These are phyloP conservation scores for Guaruba guarouba DNA, from an alignment of 2,113 vertebrate species.

Conservation along the genomic window DNA sequence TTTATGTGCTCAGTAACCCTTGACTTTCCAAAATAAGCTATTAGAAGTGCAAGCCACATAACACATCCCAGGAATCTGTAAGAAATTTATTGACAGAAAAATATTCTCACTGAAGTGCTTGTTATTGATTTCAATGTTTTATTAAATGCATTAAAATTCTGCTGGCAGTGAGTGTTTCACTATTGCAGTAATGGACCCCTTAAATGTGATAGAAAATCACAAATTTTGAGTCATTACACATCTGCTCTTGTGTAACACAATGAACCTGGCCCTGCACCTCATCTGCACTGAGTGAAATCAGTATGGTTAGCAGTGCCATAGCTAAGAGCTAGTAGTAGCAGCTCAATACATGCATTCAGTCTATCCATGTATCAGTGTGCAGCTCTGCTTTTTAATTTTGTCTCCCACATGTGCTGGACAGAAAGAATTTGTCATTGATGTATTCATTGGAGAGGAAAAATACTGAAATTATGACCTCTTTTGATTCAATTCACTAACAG, in stretches of 20 bases:
- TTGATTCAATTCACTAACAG: slow-evolving; percentile 52
- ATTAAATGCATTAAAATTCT: slow-evolving; percentile 13
- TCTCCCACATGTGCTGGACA: background rate
- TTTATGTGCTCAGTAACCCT: background rate
- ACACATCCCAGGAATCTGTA: background rate
- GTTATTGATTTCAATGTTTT: slow-evolving; percentile 11
- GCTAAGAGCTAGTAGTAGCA: background rate
- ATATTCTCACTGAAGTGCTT: background rate
- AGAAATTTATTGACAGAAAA: background rate
- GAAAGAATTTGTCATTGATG: slow-evolving; percentile 39
- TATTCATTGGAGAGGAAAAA: slow-evolving; percentile 35
- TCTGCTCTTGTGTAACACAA: accelerated
- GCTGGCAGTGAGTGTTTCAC: background rate
- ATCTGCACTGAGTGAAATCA: background rate
- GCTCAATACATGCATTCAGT: background rate
- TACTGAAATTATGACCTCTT: slow-evolving; percentile 31
- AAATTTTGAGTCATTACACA: background rate
- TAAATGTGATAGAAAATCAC: background rate
- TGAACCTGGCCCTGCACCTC: background rate
- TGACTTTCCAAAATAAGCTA: background rate
- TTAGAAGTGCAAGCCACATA: background rate
- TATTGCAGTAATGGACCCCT: background rate
- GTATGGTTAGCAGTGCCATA: background rate
- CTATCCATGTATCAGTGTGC: background rate
- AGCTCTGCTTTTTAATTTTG: background rate